These are phyloP conservation scores for Heliconius ethilla DNA, from an alignment of 2,888 invertebrate genomes.

Conservation along the genomic window DNA sequence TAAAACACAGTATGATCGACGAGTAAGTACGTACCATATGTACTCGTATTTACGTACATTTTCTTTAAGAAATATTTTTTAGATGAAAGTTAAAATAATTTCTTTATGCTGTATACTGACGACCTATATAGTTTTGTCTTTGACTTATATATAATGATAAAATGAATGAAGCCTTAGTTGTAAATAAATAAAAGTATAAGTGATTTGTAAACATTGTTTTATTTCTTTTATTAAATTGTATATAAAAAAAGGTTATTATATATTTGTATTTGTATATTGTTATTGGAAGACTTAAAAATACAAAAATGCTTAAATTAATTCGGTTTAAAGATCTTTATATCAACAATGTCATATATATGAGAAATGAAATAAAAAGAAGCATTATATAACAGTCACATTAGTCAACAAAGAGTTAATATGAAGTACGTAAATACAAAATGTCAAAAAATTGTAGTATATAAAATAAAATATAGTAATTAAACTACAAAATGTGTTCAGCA, in stretches of 20 bases:
- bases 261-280: not conserved
- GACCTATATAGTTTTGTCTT: slow-evolving; percentile 1
- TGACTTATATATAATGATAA: slow-evolving; percentile 6
- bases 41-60: not conserved
- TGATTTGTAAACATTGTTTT: slow-evolving; percentile 20
- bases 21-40: not conserved
- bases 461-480: too few species aligned
- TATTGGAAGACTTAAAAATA: not conserved
- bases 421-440: too few species aligned
- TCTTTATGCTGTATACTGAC: not conserved
- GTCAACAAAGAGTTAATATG: too few species aligned
- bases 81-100: not conserved
- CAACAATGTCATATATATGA: not conserved
- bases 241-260: not conserved
- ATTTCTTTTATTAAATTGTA: slow-evolving; percentile 7
- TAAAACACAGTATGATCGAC: not conserved
- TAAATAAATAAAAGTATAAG: slow-evolving; percentile 32
- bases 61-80: not conserved
- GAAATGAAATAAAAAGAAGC: not conserved
- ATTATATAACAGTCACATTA: too few species aligned
- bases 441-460: too few species aligned
- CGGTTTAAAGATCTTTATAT: not conserved
- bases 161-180: slow-evolving; percentile 21
- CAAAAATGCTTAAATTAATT: not conserved
- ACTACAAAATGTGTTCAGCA: too few species aligned